Conservation (phyloP, 2,797 vertebrate species). For the Rhinoraja longicauda region DNA sequence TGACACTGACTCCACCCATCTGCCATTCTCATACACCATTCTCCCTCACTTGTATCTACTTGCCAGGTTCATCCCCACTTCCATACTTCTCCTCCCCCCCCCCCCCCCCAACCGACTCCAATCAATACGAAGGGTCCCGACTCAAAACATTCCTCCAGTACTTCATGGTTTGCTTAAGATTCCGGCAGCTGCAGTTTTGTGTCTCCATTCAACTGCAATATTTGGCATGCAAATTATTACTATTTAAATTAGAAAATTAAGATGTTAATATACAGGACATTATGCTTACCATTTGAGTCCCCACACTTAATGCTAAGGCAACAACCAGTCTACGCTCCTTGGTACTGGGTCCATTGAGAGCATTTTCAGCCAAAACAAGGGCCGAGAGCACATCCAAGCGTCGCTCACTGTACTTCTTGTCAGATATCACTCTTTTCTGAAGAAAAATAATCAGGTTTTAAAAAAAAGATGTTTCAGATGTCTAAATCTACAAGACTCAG, state of each 20-base stretch:
- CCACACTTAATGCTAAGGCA: constrained; percentile 85
- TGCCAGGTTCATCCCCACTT: too few relatives aligned
- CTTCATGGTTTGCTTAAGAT: too few relatives aligned
- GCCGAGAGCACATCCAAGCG: constrained; percentile 92
- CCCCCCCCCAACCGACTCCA: too few relatives aligned
- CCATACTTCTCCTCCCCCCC: too few relatives aligned
- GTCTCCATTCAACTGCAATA: neutral
- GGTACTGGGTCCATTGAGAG: constrained; percentile 86
- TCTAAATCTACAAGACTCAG: neutral
- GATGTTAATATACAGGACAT: neutral
- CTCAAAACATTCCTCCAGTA: too few relatives aligned
- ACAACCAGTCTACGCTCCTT: constrained; percentile 84
- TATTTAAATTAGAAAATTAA: neutral
- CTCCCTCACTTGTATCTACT: too few relatives aligned
- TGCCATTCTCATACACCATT: too few relatives aligned
- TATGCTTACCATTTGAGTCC: constrained; percentile 86
- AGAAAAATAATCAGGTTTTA: constrained; percentile 39
- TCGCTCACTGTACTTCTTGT: constrained; percentile 97
- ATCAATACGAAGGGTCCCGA: too few relatives aligned
- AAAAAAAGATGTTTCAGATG: neutral
- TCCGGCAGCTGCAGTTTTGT: too few relatives aligned
- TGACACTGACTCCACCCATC: too few relatives aligned
- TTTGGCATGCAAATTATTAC: too few relatives aligned
- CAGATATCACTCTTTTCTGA: constrained; percentile 95
- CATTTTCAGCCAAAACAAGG: constrained; percentile 88